Conservation (phyloP, 2,797 vertebrate genomes). For the Microcaecilia unicolor region DNA sequence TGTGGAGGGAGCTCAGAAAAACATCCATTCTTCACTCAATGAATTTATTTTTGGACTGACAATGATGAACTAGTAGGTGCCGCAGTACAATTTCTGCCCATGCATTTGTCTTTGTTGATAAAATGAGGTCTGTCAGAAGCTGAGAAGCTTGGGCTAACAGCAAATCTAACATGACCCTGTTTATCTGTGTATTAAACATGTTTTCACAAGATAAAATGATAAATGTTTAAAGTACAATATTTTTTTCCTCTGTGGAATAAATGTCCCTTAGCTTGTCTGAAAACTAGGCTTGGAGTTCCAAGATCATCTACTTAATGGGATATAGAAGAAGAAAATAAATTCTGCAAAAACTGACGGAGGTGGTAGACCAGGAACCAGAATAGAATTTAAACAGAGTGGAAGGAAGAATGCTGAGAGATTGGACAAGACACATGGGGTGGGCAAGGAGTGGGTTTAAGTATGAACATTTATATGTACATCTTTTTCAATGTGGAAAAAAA, state of each 20-base stretch:
- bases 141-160: constrained; percentile 19
- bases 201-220: constrained; percentile 25
- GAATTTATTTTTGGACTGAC: constrained; percentile 63
- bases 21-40: constrained; percentile 39
- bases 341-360: no score
- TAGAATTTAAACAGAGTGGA: no score
- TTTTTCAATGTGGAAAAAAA: no score
- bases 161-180: constrained; percentile 39
- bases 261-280: no score
- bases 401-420: no score
- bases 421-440: no score
- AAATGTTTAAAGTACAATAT: constrained; percentile 13
- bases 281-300: no score
- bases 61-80: constrained; percentile 46
- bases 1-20: neutral
- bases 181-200: constrained; percentile 31
- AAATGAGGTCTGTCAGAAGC: constrained; percentile 58
- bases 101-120: constrained; percentile 60
- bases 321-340: no score
- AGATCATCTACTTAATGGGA: no score
- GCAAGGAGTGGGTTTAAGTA: no score
- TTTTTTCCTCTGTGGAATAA: constrained; percentile 2
- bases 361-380: no score
- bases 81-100: constrained; percentile 32
- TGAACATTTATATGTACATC: no score